Evolutionary conservation across 2,113 vertebrate species (phyloP).

Genomic region (Actinemys pallida): DNA sequence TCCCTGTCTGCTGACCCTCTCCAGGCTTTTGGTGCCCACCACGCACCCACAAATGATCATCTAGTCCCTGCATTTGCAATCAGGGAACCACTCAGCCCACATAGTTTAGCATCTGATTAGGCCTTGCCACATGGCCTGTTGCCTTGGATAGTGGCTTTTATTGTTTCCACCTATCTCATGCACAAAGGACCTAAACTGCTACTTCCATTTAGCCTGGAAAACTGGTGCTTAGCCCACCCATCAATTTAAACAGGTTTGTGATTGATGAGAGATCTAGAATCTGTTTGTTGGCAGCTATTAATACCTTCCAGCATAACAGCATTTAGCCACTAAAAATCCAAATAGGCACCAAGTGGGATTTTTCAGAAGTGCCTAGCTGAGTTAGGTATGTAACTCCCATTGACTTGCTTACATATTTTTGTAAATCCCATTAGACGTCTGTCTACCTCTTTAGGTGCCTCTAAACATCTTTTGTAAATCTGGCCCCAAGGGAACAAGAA

Average conservation of each 20-base stretch:
- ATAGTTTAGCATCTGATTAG: background rate
- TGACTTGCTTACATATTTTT: background rate
- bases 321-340: background rate
- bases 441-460: background rate
- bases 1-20: background rate
- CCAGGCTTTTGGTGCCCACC: background rate
- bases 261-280: slow-evolving; percentile 18
- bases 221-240: background rate
- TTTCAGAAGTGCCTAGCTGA: slow-evolving; percentile 50
- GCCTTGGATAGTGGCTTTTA: background rate
- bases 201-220: slow-evolving; percentile 6
- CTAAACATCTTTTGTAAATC: background rate
- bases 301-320: background rate
- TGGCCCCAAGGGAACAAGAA: background rate
- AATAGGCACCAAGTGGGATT: background rate
- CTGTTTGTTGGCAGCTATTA: background rate
- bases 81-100: background rate
- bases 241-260: slow-evolving; percentile 20
- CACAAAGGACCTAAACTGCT: background rate
- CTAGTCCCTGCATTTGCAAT: background rate
- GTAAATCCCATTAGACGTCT: background rate
- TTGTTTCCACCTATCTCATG: background rate
- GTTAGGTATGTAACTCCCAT: background rate
- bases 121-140: background rate
- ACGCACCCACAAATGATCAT: background rate